Conservation (phyloP, 2,888 invertebrate species). For the Pycnomerus fuliginosus region DNA sequence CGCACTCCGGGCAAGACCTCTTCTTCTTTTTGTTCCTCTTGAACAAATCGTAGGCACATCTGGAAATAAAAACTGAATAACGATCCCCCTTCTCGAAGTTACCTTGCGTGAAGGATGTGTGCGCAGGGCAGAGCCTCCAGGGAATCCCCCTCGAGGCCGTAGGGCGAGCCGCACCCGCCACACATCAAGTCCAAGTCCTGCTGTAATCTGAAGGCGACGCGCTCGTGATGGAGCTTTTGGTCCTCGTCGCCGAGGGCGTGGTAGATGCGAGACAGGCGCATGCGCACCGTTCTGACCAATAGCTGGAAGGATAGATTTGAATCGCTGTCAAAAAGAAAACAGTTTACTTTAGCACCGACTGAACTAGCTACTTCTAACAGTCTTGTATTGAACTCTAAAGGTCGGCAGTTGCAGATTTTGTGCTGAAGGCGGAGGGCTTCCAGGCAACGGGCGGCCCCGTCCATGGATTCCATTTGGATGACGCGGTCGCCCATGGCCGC, state of each 20-base stretch:
- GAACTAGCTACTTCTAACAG: conserved; percentile 80
- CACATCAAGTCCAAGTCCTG: conserved; percentile 77
- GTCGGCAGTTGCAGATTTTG: conserved; percentile 84
- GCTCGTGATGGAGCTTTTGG: conserved; percentile 72
- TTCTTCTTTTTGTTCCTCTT: conserved; percentile 61
- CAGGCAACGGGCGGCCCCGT: conserved; percentile 79
- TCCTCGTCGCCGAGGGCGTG: conserved; percentile 79
- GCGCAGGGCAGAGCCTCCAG: conserved; percentile 83
- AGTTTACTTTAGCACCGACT: conserved; percentile 77
- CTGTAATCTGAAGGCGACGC: conserved; percentile 65
- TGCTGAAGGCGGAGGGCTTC: conserved; percentile 76
- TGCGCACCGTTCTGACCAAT: conserved; percentile 75
- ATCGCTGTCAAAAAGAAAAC: conserved; percentile 5
- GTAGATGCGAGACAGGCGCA: conserved; percentile 78
- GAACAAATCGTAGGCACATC: conserved; percentile 69
- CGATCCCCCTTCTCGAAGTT: too few species aligned
- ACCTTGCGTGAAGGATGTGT: conserved; percentile 85
- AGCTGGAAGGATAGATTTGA: conserved; percentile 56
- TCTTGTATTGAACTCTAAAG: conserved; percentile 81
- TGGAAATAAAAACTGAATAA: conserved; percentile 31
- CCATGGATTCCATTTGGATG: conserved; percentile 89
- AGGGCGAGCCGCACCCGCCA: conserved; percentile 77
- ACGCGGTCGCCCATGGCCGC: conserved; percentile 77
- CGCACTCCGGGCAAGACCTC: conserved; percentile 70
- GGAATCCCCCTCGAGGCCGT: conserved; percentile 70